Evolutionary conservation across 2,888 invertebrate genomes (phyloP).

Genomic region (Calliopum simillimum): DNA sequence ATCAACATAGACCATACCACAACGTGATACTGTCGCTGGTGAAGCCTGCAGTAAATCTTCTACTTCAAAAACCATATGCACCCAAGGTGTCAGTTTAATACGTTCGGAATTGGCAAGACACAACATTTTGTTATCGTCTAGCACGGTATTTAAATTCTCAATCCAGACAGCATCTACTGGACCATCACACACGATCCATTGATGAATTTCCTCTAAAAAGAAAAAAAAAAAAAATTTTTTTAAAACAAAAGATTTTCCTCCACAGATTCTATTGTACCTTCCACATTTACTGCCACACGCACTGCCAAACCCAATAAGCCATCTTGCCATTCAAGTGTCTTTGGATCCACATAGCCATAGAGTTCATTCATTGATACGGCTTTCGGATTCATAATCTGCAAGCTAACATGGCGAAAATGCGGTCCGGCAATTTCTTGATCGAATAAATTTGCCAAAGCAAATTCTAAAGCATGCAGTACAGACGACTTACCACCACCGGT

Average conservation of each 20-base stretch:
- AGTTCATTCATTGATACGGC: slow-evolving; percentile 88
- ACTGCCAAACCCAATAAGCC: slow-evolving; percentile 78
- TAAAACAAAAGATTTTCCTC: not conserved
- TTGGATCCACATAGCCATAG: slow-evolving; percentile 86
- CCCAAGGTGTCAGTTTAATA: slow-evolving; percentile 88
- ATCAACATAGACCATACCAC: slow-evolving; percentile 93
- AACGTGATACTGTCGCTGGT: slow-evolving; percentile 86
- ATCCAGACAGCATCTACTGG: slow-evolving; percentile 96
- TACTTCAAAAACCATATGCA: slow-evolving; percentile 90
- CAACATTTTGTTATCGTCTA: slow-evolving; percentile 94
- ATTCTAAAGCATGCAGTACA: slow-evolving; percentile 79
- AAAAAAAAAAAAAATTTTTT: not conserved
- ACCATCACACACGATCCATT: slow-evolving; percentile 93
- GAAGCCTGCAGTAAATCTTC: slow-evolving; percentile 90
- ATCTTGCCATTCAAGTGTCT: slow-evolving; percentile 91
- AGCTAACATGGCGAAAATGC: slow-evolving; percentile 79
- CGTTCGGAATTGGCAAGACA: slow-evolving; percentile 92
- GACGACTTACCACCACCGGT: slow-evolving; percentile 89
- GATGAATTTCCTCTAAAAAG: slow-evolving; percentile 75
- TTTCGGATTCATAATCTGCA: slow-evolving; percentile 89
- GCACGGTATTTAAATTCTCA: slow-evolving; percentile 91
- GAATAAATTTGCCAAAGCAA: slow-evolving; percentile 76
- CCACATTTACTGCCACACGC: slow-evolving; percentile 57
- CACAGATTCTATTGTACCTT: slow-evolving; percentile 51
- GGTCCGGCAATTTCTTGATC: slow-evolving; percentile 72